Conservation (phyloP, 2,888 invertebrate species). For the Palloptera scutellata region DNA sequence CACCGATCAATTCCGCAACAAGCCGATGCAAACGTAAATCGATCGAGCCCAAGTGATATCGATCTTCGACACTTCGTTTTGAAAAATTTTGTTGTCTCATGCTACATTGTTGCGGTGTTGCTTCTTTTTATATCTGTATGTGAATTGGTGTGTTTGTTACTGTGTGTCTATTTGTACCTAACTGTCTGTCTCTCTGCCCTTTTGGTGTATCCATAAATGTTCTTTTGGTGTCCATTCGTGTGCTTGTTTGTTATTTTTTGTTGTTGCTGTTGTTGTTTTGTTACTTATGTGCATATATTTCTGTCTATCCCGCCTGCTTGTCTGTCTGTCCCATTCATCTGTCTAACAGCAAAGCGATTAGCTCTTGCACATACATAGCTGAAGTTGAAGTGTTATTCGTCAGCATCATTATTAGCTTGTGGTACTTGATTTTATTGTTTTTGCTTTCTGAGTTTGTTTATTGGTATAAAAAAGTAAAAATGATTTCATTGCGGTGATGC, state of each 20-base stretch:
- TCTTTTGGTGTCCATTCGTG: slow-evolving; percentile 7
- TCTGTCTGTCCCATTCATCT: slow-evolving; percentile 42
- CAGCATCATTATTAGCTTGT: slow-evolving; percentile 22
- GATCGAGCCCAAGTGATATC: slow-evolving; percentile 43
- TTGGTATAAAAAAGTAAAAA: slow-evolving; percentile 11
- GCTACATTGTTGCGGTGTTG: slow-evolving; percentile 7
- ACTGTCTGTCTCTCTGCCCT: too few species aligned
- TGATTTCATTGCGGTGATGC: slow-evolving; percentile 41
- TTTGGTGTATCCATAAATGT: background rate
- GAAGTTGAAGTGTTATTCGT: slow-evolving; percentile 13
- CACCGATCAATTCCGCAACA: slow-evolving; percentile 56
- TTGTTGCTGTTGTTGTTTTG: slow-evolving; percentile 22
- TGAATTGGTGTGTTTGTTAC: too few species aligned
- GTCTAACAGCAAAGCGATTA: slow-evolving; percentile 47
- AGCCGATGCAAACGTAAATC: slow-evolving; percentile 16
- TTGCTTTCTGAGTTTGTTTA: background rate
- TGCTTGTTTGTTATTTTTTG: slow-evolving; percentile 22
- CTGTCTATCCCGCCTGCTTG: slow-evolving; percentile 45
- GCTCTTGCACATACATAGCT: slow-evolving; percentile 31
- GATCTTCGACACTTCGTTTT: slow-evolving; percentile 42
- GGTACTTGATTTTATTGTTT: slow-evolving; percentile 12
- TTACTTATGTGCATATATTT: slow-evolving; percentile 15
- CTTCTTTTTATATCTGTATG: background rate
- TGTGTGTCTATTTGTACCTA: too few species aligned
- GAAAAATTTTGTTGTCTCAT: slow-evolving; percentile 28